Evolutionary conservation across 2,888 invertebrate genomes (phyloP).

Genomic region (Cantharis flavilabris): DNA sequence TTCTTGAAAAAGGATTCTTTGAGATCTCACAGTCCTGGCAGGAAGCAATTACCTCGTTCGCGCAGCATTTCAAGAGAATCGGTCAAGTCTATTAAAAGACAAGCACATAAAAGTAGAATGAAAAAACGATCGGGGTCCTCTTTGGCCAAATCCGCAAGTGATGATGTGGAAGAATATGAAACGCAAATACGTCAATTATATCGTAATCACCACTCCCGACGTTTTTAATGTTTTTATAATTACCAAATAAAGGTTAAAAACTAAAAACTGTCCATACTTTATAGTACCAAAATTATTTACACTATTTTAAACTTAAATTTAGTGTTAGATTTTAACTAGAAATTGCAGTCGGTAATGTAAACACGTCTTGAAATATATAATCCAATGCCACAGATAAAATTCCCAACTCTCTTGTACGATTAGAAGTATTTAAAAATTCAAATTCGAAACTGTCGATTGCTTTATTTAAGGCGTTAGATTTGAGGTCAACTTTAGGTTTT

Average conservation of each 20-base stretch:
- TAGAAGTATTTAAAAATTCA: slow-evolving; percentile 42
- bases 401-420: slow-evolving; percentile 37
- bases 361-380: slow-evolving; percentile 43
- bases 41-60: neutral
- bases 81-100: neutral
- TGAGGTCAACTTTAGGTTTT: neutral
- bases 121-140: neutral
- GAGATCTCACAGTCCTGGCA: neutral
- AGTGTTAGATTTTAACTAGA: neutral
- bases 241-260: neutral
- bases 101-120: neutral
- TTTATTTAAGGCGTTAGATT: slow-evolving; percentile 37
- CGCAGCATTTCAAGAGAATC: neutral
- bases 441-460: slow-evolving; percentile 44
- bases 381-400: slow-evolving; percentile 45
- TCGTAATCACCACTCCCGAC: neutral
- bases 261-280: neutral
- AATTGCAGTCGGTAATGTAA: slow-evolving; percentile 6
- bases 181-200: neutral
- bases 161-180: neutral
- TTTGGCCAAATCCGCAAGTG: neutral
- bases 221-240: neutral
- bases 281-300: neutral
- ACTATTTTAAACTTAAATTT: neutral
- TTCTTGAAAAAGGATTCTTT: neutral